phyloP scores from a whole-genome alignment of 2,888 invertebrate species.

The Eupeodes luniger region DNA sequence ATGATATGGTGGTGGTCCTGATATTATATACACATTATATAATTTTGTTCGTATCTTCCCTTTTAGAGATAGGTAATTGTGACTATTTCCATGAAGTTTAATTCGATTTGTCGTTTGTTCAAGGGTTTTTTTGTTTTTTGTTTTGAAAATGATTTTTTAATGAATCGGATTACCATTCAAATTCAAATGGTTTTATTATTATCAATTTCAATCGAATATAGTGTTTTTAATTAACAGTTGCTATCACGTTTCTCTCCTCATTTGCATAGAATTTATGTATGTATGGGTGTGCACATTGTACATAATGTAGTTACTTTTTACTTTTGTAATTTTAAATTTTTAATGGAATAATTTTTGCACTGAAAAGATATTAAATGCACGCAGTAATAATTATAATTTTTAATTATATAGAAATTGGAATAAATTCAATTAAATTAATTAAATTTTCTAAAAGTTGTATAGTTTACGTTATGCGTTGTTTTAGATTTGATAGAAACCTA shows the following conservation, averaged over 20 bases:
- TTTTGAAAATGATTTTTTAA: slow-evolving; percentile 37
- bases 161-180: slow-evolving; percentile 65
- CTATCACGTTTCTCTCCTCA: slow-evolving; percentile 24
- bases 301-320: neutral
- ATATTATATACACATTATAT: neutral
- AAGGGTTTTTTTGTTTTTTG: neutral
- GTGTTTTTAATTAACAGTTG: slow-evolving; percentile 56
- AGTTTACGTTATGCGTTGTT: too few species aligned
- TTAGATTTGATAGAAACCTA: too few species aligned
- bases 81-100: slow-evolving; percentile 32
- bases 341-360: neutral
- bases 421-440: too few species aligned
- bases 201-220: slow-evolving; percentile 51
- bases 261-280: slow-evolving; percentile 26
- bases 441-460: too few species aligned
- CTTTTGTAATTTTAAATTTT: neutral
- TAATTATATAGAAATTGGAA: too few species aligned
- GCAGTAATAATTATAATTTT: neutral
- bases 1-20: neutral
- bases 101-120: slow-evolving; percentile 35
- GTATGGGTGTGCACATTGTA: too few species aligned
- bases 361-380: neutral
- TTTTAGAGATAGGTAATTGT: neutral
- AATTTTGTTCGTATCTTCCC: neutral
- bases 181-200: slow-evolving; percentile 62